Evolutionary conservation across 2,888 invertebrate species (phyloP), one percentile per base, ranked within the genome.

Genomic region (Hyles lineata): DNA sequence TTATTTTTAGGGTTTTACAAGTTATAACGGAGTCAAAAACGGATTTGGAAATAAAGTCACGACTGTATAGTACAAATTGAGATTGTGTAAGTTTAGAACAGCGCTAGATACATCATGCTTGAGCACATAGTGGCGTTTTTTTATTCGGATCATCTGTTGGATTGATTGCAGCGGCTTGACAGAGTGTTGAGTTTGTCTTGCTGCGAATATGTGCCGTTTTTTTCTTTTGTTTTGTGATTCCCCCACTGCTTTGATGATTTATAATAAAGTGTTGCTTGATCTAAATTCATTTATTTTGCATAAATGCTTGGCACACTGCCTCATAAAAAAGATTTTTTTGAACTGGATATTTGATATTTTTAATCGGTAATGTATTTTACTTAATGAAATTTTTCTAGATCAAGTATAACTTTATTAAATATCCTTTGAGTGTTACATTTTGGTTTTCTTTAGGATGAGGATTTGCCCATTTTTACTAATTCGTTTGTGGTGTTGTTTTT

Each of bases 1-100:
- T 90, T 91, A 89, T 93, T 94, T 94, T 85, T 94, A 94, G 94
- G 94, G 94, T 19, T 94, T 94, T 90, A 94, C 94, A 92, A 94
- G 94, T 91, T 94, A 94, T 93, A 93, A 94, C 74, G 92, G 91
- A 90, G 93, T 93, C 88, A 93, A 92, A 92, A 93, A 94, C 75
- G 94, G 94, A 89, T 89, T 86, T 79, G 86, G 91, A 81, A 93
- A 90, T 91, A 94, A 92, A 92, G 94, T 94, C 72, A 94, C 94
- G 76, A 91, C 90, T 77, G 94, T 94, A 87, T 94, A 94, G 92
- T 92, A 91, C 87, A 87, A 84, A 87, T 79, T 90, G 80, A 85
- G 73, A 87, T 83, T 86, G 89, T 91, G 94, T 94, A 94, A 94
- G 94, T 94, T 80, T 77, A 84, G 43, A 25, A 15, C 23, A 80